Conservation (phyloP, 2,888 invertebrate species). For the Anticlea derivata region DNA sequence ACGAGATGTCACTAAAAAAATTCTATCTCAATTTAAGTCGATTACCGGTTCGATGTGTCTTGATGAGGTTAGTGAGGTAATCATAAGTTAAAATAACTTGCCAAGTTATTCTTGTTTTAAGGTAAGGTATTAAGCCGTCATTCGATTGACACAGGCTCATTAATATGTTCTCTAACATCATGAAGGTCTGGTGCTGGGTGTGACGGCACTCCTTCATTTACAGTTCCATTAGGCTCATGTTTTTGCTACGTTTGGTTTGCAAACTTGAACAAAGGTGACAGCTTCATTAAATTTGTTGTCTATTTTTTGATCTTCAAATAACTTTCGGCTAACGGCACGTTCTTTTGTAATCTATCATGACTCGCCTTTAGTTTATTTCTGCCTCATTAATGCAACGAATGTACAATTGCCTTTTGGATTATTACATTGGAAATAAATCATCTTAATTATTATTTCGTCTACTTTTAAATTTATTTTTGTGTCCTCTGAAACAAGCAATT, state of each 20-base stretch:
- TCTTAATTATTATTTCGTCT: too few relatives aligned
- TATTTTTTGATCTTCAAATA: not conserved
- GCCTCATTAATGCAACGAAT: too few relatives aligned
- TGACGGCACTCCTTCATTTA: constrained; percentile 69
- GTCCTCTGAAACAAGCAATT: too few relatives aligned
- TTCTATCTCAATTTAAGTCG: constrained; percentile 29
- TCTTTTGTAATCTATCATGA: not conserved
- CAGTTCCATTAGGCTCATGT: constrained; percentile 67
- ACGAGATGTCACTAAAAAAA: constrained; percentile 33
- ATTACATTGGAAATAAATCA: too few relatives aligned
- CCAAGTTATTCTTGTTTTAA: constrained; percentile 32
- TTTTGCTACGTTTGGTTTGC: constrained; percentile 38
- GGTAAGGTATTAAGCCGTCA: too few relatives aligned
- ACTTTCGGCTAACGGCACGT: not conserved
- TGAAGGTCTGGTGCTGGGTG: constrained; percentile 58
- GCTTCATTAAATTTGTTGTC: not conserved
- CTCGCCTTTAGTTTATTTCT: too few relatives aligned
- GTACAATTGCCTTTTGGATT: too few relatives aligned
- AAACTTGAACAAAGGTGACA: constrained; percentile 14
- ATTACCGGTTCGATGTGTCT: constrained; percentile 11
- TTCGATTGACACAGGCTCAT: not conserved
- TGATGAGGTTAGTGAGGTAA: constrained; percentile 14
- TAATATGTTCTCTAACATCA: constrained; percentile 41
- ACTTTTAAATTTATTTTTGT: too few relatives aligned
- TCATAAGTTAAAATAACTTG: constrained; percentile 16